Evolutionary conservation across 2,113 vertebrate genomes (phyloP).

Genomic region (Rhabdomys dilectus): DNA sequence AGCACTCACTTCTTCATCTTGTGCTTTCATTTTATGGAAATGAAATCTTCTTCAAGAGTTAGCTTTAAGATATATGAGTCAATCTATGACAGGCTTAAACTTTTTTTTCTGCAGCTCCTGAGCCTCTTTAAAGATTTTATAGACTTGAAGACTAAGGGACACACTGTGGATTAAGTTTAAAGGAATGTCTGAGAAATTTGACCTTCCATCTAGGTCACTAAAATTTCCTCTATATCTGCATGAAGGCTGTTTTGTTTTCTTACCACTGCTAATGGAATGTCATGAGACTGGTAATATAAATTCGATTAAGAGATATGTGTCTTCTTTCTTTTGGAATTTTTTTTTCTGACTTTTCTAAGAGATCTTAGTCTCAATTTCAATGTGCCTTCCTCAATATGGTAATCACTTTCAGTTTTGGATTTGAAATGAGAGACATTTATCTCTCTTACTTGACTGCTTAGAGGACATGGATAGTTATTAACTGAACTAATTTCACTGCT

Average conservation of each 20-base stretch:
- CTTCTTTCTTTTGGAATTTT: not conserved
- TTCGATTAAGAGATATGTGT: not conserved
- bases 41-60: not conserved
- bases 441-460: not conserved
- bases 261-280: not conserved
- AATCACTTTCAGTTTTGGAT: not conserved
- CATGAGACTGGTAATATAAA: not conserved
- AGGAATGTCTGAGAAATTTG: not conserved
- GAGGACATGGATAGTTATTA: not conserved
- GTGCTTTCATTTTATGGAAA: not conserved
- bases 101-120: not conserved
- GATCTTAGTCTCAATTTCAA: not conserved
- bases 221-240: not conserved
- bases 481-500: not conserved
- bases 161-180: not conserved
- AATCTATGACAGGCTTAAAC: not conserved
- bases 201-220: not conserved
- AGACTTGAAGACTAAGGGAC: not conserved
- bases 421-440: not conserved
- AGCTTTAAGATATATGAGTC: not conserved
- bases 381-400: fast-evolving
- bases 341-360: not conserved
- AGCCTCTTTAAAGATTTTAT: not conserved
- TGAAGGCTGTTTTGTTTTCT: not conserved
- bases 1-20: not conserved